Evolutionary conservation across 2,888 invertebrate species (phyloP), one percentile per base, ranked within the genome.

Genomic region (Empis stercorea): DNA sequence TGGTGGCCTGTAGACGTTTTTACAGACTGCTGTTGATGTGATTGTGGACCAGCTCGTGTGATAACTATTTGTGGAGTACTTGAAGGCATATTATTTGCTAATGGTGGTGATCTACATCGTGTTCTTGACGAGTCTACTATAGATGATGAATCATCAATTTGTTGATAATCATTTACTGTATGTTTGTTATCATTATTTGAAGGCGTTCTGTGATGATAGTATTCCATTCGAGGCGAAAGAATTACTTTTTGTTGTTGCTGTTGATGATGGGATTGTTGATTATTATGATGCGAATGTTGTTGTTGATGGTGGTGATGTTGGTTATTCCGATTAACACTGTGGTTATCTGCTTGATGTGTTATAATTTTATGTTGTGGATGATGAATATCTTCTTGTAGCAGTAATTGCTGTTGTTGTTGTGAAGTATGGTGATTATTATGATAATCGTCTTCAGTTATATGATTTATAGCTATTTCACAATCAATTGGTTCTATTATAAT

Each of bases 401-500:
- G 44, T 16, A 50, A 32, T 17, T 50, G 52, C 38, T 30, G 59
- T 57, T n/a, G 56, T 58, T 43, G 59, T 58, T 16, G 49, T 59
- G 56, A 4, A 56, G 58, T n/a, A 4, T 54, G 20, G 13, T 49
- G 43, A 6, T 49, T 30, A 11, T 47, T 48, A 40, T 51, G 51
- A 1, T 44, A 38, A 30, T 51, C 50, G 9, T 48, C 50, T 32
- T 55, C 54, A 43, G 48, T 48, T 45, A 43, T 38, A 41, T 36
- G 36, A 48, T 45, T 43, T 44, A 43, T 46, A 50, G 48, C 52
- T 56, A 45, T 51, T 65, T 67, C 44, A 60, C 45, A 61, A 50
- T 68, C 66, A 13, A 66, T 59, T 34, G 67, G 67, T 52, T 68
- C 67, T 30, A 61, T 61, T 57, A 67, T 68, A 30, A 68, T 67